phyloP scores from a whole-genome alignment of 2,888 invertebrate genomes.

The Thecophora atra region DNA sequence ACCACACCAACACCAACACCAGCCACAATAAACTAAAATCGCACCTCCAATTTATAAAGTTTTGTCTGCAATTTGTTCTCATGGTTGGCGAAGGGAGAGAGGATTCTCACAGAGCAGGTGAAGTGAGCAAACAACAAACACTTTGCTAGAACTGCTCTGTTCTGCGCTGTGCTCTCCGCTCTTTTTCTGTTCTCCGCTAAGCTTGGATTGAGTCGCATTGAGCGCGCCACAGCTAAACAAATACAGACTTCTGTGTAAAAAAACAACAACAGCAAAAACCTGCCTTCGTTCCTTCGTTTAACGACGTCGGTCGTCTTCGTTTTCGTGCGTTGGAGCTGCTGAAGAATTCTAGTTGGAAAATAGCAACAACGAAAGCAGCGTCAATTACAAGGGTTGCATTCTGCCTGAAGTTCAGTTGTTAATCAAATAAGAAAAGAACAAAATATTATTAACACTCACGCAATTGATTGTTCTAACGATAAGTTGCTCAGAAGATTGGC shows the following conservation, averaged over 20 bases:
- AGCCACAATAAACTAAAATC: constrained; percentile 5
- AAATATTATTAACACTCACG: neutral
- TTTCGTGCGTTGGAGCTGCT: neutral
- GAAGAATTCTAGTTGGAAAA: neutral
- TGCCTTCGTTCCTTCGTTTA: neutral
- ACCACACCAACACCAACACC: constrained; percentile 28
- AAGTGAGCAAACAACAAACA: neutral
- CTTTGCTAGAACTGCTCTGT: neutral
- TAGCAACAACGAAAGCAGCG: neutral
- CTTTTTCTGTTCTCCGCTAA: neutral
- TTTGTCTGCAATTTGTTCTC: constrained; percentile 33
- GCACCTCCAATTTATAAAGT: constrained; percentile 36
- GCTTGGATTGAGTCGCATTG: constrained; percentile 9
- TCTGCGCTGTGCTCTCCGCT: too few species aligned
- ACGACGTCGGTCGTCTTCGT: neutral
- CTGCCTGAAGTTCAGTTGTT: constrained; percentile 5
- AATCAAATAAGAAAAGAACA: too few species aligned
- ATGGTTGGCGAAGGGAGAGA: neutral
- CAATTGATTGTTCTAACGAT: too few species aligned
- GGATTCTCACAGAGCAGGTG: neutral
- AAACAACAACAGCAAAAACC: constrained; percentile 16
- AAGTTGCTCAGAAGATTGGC: neutral
- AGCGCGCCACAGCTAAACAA: constrained; percentile 6
- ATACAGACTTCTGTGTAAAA: neutral
- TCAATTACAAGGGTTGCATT: constrained; percentile 4